Evolutionary conservation across 2,797 vertebrate species (phyloP).

Genomic region (Argyrosomus regius): DNA sequence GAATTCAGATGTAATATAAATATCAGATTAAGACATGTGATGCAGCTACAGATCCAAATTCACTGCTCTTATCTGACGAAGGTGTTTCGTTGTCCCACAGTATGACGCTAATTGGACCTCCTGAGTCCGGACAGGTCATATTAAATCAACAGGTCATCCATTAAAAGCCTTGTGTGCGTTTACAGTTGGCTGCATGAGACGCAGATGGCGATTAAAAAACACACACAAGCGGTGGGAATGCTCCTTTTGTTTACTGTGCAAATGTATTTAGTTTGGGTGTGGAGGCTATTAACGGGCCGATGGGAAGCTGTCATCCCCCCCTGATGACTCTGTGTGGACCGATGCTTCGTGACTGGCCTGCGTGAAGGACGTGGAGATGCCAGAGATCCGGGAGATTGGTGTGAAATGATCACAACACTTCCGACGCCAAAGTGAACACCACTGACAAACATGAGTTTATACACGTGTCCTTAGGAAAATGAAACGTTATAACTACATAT

Average conservation of each 20-base stretch:
- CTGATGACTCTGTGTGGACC: neutral
- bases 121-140: constrained; percentile 8
- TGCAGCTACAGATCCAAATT: too few species aligned
- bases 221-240: constrained; percentile 2
- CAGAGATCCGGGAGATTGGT: constrained; percentile 2
- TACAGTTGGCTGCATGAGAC: neutral
- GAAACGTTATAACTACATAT: neutral
- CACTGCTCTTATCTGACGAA: neutral
- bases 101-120: constrained; percentile 8
- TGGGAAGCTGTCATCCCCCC: constrained; percentile 13
- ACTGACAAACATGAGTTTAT: neutral
- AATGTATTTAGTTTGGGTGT: neutral
- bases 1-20: too few species aligned
- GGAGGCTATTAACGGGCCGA: constrained; percentile 19
- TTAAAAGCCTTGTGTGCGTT: constrained; percentile 15
- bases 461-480: neutral
- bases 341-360: neutral
- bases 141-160: constrained; percentile 24
- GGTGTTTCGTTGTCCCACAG: neutral
- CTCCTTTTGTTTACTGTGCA: constrained; percentile 19
- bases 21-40: too few species aligned
- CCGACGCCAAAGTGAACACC: neutral
- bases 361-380: constrained; percentile 28
- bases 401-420: neutral
- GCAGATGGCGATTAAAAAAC: neutral